Conservation (phyloP, 2,888 invertebrate species). For the Xestia xanthographa region DNA sequence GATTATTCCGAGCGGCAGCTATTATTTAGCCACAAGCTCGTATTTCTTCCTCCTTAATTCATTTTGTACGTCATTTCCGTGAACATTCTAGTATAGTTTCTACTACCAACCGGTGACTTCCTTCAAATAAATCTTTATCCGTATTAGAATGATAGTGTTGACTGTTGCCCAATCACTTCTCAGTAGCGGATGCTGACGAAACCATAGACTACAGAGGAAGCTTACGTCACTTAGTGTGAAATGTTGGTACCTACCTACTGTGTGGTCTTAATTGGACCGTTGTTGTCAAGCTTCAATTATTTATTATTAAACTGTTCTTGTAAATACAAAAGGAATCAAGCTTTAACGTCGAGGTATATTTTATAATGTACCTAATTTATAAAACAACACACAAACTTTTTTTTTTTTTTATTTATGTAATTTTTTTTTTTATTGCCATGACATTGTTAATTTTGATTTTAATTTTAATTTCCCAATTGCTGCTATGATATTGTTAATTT, state of each 20-base stretch:
- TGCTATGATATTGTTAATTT: too few relatives aligned
- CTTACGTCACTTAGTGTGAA: constrained; percentile 29
- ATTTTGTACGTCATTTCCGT: constrained; percentile 4
- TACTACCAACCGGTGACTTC: constrained; percentile 23
- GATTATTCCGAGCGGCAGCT: too few relatives aligned
- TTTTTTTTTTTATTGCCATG: too few relatives aligned
- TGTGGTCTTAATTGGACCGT: constrained; percentile 24
- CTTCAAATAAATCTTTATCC: constrained; percentile 37
- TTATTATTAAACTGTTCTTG: not conserved
- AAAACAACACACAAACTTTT: too few relatives aligned
- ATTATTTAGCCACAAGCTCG: not conserved
- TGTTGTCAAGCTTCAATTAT: constrained; percentile 13
- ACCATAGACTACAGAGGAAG: constrained; percentile 45
- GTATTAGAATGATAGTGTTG: constrained; percentile 18
- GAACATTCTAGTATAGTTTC: not conserved
- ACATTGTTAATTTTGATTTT: too few relatives aligned
- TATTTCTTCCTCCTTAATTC: not conserved
- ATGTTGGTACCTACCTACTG: constrained; percentile 18
- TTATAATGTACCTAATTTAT: too few relatives aligned
- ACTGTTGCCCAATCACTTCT: constrained; percentile 31
- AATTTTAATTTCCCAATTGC: too few relatives aligned
- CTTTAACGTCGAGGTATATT: not conserved
- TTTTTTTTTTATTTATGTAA: too few relatives aligned
- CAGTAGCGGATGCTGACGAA: constrained; percentile 38
- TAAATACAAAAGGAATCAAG: not conserved